Evolutionary conservation across 2,113 vertebrate species (phyloP).

Genomic region (Edolisoma coerulescens): DNA sequence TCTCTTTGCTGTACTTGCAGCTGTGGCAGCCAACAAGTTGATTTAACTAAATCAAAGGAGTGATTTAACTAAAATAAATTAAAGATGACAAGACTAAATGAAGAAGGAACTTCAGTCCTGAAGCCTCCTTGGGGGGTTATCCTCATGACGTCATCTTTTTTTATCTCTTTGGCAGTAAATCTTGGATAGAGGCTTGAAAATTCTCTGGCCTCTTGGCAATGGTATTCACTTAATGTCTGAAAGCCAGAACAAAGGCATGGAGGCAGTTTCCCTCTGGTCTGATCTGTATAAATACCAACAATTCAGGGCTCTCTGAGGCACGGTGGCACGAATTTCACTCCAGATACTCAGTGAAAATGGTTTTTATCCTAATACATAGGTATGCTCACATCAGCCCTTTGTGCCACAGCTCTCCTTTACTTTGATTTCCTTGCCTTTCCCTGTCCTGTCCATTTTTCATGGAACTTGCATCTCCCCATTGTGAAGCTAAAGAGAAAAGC

Average conservation of each 20-base stretch:
- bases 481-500: not conserved
- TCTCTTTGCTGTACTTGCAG: constrained; percentile 73
- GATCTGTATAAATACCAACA: not conserved
- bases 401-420: not conserved
- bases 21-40: constrained; percentile 79
- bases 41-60: not conserved
- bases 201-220: not conserved
- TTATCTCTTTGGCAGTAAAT: not conserved
- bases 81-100: not conserved
- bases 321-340: not conserved
- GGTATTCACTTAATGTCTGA: not conserved
- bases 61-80: not conserved
- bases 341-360: not conserved
- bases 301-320: not conserved
- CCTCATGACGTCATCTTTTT: not conserved
- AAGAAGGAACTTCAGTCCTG: not conserved
- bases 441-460: not conserved
- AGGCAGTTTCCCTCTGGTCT: not conserved
- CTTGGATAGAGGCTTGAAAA: not conserved
- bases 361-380: not conserved
- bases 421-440: not conserved
- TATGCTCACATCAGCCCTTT: not conserved
- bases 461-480: not conserved
- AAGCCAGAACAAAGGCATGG: not conserved
- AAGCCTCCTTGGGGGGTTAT: not conserved